Percentiles rank a stretch among this genome's conserved stretches.
Conservation (phyloP, 2,113 vertebrate genomes). For the Athene noctua region DNA sequence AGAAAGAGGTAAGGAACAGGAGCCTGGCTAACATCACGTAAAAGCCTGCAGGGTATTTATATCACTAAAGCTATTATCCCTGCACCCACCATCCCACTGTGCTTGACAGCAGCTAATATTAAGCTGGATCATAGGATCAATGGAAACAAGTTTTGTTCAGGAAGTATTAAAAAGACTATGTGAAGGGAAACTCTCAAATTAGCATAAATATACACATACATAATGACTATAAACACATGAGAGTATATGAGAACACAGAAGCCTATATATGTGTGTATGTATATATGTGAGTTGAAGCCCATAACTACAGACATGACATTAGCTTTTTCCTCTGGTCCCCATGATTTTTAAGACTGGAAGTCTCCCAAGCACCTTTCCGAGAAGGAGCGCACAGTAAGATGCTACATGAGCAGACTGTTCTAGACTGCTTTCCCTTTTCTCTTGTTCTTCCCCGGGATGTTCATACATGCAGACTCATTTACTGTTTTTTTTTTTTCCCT, state of each 20-base stretch:
- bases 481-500: too few relatives aligned
- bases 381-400: not conserved
- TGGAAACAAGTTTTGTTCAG: not conserved
- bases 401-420: not conserved
- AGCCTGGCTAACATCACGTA: not conserved
- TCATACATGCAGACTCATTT: not conserved
- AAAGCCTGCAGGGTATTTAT: not conserved
- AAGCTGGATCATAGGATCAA: not conserved
- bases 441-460: not conserved
- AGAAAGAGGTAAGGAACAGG: not conserved
- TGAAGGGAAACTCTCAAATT: not conserved
- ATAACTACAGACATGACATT: not conserved
- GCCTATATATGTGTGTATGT: not conserved
- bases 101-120: not conserved
- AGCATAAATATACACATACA: not conserved
- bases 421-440: not conserved
- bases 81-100: not conserved
- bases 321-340: not conserved
- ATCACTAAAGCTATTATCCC: not conserved
- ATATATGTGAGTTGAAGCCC: not conserved
- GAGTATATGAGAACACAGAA: not conserved
- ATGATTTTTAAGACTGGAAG: not conserved
- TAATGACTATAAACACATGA: not conserved
- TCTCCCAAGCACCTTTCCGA: not conserved
- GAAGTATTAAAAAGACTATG: not conserved